These are phyloP conservation scores for Drosophila antonietae DNA, from an alignment of 2,888 invertebrate genomes.

Conservation along the genomic window DNA sequence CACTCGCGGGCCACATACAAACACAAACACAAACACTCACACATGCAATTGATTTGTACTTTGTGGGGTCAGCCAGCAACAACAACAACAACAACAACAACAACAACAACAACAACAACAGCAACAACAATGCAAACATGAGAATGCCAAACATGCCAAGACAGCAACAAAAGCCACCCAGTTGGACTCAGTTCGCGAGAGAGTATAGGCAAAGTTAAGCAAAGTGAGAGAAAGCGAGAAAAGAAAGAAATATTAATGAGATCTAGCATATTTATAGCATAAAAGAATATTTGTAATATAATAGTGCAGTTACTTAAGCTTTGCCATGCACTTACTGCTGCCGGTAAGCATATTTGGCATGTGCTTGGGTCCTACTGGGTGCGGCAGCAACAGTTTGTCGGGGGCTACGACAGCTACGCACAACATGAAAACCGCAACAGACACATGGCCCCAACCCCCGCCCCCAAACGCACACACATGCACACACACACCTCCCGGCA, in stretches of 20 bases:
- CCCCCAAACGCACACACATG: background rate
- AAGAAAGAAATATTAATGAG: too few species aligned
- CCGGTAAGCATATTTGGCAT: slow-evolving; percentile 17
- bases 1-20: slow-evolving; percentile 37
- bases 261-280: background rate
- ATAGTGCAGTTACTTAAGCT: background rate
- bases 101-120: too few species aligned
- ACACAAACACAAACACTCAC: slow-evolving; percentile 45
- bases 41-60: slow-evolving; percentile 75
- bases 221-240: too few species aligned
- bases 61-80: slow-evolving; percentile 72
- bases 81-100: slow-evolving; percentile 50
- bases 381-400: slow-evolving; percentile 72
- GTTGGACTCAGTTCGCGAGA: slow-evolving; percentile 1
- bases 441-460: slow-evolving; percentile 29
- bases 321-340: background rate
- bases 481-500: background rate
- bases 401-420: slow-evolving; percentile 45
- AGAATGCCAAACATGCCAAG: slow-evolving; percentile 68
- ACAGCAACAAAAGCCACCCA: slow-evolving; percentile 32
- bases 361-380: slow-evolving; percentile 36
- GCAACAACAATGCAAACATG: slow-evolving; percentile 18
- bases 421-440: slow-evolving; percentile 58
- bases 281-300: background rate
- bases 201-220: too few species aligned